Conservation (phyloP, 2,113 vertebrate genomes). For the Ahaetulla prasina region DNA sequence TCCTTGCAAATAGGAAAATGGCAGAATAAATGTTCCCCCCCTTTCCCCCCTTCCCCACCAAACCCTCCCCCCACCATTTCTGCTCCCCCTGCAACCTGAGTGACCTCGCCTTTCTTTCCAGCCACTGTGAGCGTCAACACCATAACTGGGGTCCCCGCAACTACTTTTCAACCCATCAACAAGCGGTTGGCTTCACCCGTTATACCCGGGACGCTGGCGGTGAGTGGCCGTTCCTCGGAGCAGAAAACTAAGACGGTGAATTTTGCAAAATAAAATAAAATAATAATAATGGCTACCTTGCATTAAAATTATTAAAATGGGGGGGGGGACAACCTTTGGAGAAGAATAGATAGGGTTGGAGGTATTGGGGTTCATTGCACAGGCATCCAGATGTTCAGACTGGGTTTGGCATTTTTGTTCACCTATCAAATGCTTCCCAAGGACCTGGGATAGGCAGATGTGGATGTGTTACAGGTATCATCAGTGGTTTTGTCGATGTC, state of each 20-base stretch:
- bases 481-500: background rate
- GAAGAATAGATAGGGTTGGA: background rate
- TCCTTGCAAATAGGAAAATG: background rate
- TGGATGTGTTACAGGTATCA: background rate
- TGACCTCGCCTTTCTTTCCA: slow-evolving; percentile 54
- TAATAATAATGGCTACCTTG: no score
- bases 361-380: background rate
- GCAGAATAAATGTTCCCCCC: rapidly evolving
- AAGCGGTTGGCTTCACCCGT: slow-evolving; percentile 88
- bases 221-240: slow-evolving; percentile 64
- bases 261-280: background rate
- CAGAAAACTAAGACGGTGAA: background rate
- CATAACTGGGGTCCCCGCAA: slow-evolving; percentile 83
- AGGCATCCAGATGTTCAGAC: background rate
- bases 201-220: slow-evolving; percentile 80
- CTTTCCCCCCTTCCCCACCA: no score
- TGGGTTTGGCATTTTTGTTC: background rate
- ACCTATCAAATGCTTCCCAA: background rate
- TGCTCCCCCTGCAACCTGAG: background rate
- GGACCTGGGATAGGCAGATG: background rate
- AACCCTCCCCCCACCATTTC: background rate
- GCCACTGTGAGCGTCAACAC: slow-evolving; percentile 92
- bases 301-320: background rate
- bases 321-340: background rate
- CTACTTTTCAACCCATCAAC: slow-evolving; percentile 89